Percentiles rank a stretch among this genome's conserved stretches.
Conservation (phyloP, 2,797 vertebrate species). For the Champsocephalus gunnari region DNA sequence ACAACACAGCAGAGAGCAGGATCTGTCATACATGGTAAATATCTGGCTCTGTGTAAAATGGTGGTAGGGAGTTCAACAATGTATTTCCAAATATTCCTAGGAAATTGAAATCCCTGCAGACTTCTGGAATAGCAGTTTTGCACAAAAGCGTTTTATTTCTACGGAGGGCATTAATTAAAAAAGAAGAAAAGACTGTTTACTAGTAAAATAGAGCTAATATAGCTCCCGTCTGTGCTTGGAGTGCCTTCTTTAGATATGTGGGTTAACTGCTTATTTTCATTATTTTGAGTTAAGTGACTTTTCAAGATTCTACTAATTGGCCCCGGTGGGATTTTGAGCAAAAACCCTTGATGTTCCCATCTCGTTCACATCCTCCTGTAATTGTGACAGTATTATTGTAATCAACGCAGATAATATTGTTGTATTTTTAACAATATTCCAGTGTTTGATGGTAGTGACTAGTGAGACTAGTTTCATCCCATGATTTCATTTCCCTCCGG, state of each 20-base stretch:
- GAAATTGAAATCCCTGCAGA: background rate
- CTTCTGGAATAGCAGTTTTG: conserved; percentile 3
- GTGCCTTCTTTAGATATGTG: conserved; percentile 60
- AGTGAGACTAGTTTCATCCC: conserved; percentile 35
- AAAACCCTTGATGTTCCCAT: conserved; percentile 68
- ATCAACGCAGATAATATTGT: conserved; percentile 64
- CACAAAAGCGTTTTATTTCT: conserved; percentile 27
- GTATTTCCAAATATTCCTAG: background rate
- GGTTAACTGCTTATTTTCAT: conserved; percentile 69
- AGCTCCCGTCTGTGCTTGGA: conserved; percentile 30
- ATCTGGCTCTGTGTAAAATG: background rate
- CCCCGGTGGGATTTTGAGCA: conserved; percentile 72
- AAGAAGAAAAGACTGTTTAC: conserved; percentile 9
- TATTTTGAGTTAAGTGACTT: conserved; percentile 66
- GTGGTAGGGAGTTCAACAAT: background rate
- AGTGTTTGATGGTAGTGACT: conserved; percentile 62
- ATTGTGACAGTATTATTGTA: conserved; percentile 70
- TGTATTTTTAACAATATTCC: conserved; percentile 64
- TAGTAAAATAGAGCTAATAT: conserved; percentile 28
- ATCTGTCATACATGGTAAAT: conserved; percentile 1
- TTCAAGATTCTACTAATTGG: conserved; percentile 78
- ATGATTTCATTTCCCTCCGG: conserved; percentile 35
- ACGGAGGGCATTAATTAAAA: conserved; percentile 32
- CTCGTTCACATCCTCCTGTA: conserved; percentile 55
- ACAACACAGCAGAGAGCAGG: background rate